Evolutionary conservation across 1,140 invertebrate species (phyloP).

Genomic region (Orius insidiosus): DNA sequence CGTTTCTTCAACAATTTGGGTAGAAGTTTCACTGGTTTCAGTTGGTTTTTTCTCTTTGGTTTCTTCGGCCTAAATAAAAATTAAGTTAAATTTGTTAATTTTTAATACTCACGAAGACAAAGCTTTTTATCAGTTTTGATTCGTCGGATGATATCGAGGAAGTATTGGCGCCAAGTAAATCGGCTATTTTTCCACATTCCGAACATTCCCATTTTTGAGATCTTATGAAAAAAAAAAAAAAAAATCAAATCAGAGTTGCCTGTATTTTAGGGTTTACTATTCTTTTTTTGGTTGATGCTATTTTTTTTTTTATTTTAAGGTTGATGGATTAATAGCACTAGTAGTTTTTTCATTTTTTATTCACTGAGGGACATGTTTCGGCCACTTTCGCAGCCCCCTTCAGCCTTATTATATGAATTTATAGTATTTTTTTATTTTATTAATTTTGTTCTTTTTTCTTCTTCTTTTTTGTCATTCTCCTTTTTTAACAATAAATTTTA

Average conservation of each 20-base stretch:
- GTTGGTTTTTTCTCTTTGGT: neutral
- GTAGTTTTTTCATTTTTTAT: no score
- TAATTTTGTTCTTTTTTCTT: no score
- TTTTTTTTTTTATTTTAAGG: no score
- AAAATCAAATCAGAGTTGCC: neutral
- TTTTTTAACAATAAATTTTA: no score
- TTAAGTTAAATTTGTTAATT: neutral
- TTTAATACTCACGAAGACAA: conserved; percentile 23
- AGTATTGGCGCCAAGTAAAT: conserved; percentile 26
- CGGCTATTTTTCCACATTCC: conserved; percentile 35
- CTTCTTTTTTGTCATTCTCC: no score
- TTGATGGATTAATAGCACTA: no score
- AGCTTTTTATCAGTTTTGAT: conserved; percentile 28
- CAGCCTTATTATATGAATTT: no score
- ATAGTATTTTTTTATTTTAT: no score
- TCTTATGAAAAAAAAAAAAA: conserved; percentile 20
- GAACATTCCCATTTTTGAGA: conserved; percentile 38
- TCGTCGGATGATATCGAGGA: conserved; percentile 29
- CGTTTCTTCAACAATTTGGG: neutral
- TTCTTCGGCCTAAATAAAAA: neutral
- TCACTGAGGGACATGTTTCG: no score
- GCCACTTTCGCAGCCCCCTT: no score
- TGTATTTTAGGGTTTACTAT: neutral
- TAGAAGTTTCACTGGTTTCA: neutral
- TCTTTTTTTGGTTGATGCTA: no score